Conservation (phyloP, 2,888 invertebrate species). For the Chymomyza caudatula region DNA sequence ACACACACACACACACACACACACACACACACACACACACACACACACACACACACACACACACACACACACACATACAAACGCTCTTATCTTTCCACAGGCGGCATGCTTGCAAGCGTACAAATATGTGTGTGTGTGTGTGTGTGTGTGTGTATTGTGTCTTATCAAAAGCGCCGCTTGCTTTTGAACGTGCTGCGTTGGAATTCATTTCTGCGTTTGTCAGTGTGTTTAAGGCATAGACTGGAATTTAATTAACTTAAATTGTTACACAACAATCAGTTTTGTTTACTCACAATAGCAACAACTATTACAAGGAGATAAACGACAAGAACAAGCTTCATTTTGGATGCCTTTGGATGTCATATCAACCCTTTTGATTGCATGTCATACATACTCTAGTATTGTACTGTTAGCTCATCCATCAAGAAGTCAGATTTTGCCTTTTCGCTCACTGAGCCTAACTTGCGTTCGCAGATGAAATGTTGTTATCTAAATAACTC, state of each 20-base stretch:
- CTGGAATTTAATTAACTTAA: slow-evolving; percentile 71
- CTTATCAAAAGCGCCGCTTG: slow-evolving; percentile 48
- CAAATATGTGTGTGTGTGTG: slow-evolving; percentile 16
- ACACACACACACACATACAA: background rate
- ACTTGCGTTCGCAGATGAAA: no score
- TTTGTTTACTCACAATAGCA: background rate
- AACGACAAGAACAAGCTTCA: background rate
- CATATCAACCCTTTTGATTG: no score
- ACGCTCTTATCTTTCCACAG: slow-evolving; percentile 4
- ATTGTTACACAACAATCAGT: slow-evolving; percentile 38
- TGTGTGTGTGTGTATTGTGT: slow-evolving; percentile 2
- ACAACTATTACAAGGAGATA: background rate
- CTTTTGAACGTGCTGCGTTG: slow-evolving; percentile 21
- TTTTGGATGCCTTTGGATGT: no score
- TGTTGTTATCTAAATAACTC: no score
- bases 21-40: background rate
- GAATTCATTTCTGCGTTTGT: slow-evolving; percentile 34
- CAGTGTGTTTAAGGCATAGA: slow-evolving; percentile 47
- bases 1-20: background rate
- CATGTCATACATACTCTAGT: no score
- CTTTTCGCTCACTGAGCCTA: no score
- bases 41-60: background rate
- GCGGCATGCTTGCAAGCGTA: slow-evolving; percentile 4
- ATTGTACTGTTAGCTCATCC: no score
- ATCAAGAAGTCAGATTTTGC: no score